Evolutionary conservation across 2,113 vertebrate species (phyloP).

Genomic region (Sapayoa aenigma): DNA sequence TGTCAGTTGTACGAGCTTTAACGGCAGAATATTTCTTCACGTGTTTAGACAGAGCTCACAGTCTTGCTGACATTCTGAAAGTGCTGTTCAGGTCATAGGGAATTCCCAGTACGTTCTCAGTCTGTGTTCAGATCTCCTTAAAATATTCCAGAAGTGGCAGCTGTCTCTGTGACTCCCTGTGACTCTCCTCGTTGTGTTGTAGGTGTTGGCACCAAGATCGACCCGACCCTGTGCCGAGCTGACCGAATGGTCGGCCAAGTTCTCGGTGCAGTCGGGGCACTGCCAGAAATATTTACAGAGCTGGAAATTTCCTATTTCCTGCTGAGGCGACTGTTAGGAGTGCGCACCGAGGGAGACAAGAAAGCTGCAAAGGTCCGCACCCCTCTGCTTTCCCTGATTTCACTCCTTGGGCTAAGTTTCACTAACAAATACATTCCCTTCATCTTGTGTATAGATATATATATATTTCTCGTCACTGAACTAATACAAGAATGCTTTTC

Average conservation of each 20-base stretch:
- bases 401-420: not conserved
- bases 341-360: constrained; percentile 97
- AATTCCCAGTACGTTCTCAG: not conserved
- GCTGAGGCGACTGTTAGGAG: constrained; percentile 89
- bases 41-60: not conserved
- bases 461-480: too few relatives aligned
- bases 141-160: not conserved
- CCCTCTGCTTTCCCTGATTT: not conserved
- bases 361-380: constrained; percentile 92
- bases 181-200: not conserved
- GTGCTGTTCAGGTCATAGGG: not conserved
- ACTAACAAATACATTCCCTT: not conserved
- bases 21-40: not conserved
- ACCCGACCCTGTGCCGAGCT: constrained; percentile 94
- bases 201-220: constrained; percentile 98
- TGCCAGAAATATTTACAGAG: constrained; percentile 98
- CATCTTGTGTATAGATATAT: too few relatives aligned
- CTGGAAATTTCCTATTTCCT: constrained; percentile 97
- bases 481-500: not conserved
- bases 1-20: not conserved
- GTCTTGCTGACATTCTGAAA: not conserved
- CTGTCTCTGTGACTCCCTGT: not conserved
- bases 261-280: constrained; percentile 91
- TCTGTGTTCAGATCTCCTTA: not conserved
- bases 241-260: constrained; percentile 99